Percentiles rank a stretch among this genome's conserved stretches.
Evolutionary conservation across 2,113 vertebrate species (phyloP).

Genomic region (Atlantisia rogersi): DNA sequence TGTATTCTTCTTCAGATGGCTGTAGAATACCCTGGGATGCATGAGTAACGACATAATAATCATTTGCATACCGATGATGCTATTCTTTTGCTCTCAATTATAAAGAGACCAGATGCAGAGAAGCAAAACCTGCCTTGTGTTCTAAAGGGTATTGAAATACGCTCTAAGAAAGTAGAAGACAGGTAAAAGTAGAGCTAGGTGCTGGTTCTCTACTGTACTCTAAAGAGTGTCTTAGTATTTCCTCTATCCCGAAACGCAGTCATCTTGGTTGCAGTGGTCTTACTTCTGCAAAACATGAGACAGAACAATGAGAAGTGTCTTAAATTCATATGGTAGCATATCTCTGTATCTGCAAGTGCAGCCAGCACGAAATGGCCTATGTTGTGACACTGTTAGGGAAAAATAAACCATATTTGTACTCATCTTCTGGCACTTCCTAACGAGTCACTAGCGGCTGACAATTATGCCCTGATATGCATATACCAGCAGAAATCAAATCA

Average conservation of each 20-base stretch:
- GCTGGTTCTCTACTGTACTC: not conserved
- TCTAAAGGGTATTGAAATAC: not conserved
- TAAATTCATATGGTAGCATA: fast-evolving
- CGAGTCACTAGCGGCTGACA: not conserved
- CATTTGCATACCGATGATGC: fast-evolving
- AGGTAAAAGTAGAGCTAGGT: not conserved
- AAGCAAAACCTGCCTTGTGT: not conserved
- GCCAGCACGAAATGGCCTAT: not conserved
- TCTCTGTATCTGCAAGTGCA: not conserved
- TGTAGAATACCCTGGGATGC: not conserved
- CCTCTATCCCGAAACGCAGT: not conserved
- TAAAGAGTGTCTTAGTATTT: not conserved
- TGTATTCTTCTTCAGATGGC: not conserved
- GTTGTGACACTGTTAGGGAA: not conserved
- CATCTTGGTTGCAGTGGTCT: not conserved
- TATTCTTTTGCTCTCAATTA: not conserved
- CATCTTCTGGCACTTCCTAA: not conserved
- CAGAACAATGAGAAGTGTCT: not conserved
- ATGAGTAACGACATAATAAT: not conserved
- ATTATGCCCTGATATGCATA: not conserved
- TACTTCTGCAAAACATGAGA: not conserved
- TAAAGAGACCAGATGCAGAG: not conserved
- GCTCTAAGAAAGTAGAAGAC: not conserved
- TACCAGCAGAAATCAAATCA: not conserved
- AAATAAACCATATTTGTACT: not conserved